Evolutionary conservation across 2,113 vertebrate species (phyloP).

Genomic region (Callithrix jacchus): DNA sequence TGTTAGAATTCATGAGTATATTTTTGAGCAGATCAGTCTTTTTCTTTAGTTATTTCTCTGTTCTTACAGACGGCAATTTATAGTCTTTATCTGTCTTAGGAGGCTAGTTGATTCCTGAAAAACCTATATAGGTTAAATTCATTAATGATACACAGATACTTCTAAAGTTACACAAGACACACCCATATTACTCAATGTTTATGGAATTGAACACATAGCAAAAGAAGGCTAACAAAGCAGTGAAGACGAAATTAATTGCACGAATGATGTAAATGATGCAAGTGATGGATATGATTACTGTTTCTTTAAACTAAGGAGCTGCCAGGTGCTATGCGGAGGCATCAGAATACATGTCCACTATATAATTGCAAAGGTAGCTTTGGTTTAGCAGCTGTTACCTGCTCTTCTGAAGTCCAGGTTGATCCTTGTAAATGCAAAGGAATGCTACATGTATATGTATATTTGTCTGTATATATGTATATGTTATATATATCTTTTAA

Average conservation of each 20-base stretch:
- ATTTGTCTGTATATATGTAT: no score
- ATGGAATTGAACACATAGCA: background rate
- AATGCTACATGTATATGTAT: background rate
- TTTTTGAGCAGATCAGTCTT: background rate
- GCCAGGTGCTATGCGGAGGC: background rate
- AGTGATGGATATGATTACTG: background rate
- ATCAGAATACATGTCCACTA: background rate
- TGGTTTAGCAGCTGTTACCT: background rate
- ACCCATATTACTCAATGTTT: background rate
- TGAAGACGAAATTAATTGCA: background rate
- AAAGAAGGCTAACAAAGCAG: background rate
- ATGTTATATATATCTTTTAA: no score
- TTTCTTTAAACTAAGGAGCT: background rate
- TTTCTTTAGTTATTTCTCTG: background rate
- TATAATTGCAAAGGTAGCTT: background rate
- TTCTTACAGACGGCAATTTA: constrained; percentile 8
- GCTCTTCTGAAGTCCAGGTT: background rate
- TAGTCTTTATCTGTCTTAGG: background rate
- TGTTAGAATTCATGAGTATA: background rate
- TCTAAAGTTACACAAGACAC: background rate
- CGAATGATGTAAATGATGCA: background rate
- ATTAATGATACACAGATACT: background rate
- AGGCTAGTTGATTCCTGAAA: background rate
- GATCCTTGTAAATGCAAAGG: background rate
- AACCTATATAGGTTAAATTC: background rate